Evolutionary conservation across 1,140 invertebrate genomes (phyloP), one percentile per base, ranked within the genome.

Genomic region (Agraylea sexmaculata): DNA sequence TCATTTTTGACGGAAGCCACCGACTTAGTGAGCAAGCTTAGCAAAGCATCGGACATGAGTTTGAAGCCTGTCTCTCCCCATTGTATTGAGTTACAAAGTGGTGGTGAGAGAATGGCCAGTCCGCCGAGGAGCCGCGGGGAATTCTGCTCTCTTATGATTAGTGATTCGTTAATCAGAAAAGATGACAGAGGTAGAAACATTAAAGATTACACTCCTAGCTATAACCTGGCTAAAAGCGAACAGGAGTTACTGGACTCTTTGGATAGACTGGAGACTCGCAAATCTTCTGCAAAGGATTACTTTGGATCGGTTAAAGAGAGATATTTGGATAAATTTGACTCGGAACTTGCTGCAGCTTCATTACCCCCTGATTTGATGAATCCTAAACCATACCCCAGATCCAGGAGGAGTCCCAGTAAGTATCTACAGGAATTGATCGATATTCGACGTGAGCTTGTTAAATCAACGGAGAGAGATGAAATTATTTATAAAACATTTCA

Each of bases 31-130:
- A 29, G 40, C 16, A 28, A 37, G 8, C 23, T 49, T 7, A 36
- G 25, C 22, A 43, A 45, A 32, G 35, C 27, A 6, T 38, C 39
- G 12, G 31, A 41, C 18, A n/a, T 6, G 13, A 22, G 20, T 35
- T 6, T 29, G 11, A 13, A 23, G 2, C 15, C 11, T 16, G 27
- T 44, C 45, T 45, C 47, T 49, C 47, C 43, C 21, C 43, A 31
- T 43, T 41, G 47, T 49, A 49, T 45, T 43, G 18, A 37, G n/a
- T 45, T 49, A 49, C 47, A 41, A 35, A 40, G 27, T 37, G 30
- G 22, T 37, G 47, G 45, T 33, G 47, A 45, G 45, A 48, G n/a
- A n/a, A n/a, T n/a, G 11, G 18, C 11, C n/a, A n/a, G n/a, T 25
- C n/a, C 7, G n/a, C 7, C 23, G 23, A 25, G 23, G 23, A 25